A percentile compares a stretch with the other conserved stretches of the same genome.
These are phyloP conservation scores for Ailuropoda melanoleuca DNA, from an alignment of 2,113 vertebrate genomes.

Conservation along the genomic window DNA sequence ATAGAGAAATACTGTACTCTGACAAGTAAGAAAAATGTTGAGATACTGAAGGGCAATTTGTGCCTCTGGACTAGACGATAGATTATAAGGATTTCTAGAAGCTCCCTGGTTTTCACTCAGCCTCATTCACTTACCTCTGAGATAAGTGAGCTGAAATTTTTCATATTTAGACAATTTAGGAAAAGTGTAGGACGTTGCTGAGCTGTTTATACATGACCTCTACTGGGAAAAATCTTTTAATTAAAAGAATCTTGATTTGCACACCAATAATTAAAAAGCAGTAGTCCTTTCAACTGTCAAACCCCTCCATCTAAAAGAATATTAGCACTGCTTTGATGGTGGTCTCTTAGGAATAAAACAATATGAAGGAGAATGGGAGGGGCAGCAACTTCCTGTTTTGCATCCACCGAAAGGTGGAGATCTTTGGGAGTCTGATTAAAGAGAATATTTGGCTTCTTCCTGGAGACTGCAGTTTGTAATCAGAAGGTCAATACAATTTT, in stretches of 20 bases:
- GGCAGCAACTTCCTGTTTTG: neutral
- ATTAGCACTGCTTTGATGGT: neutral
- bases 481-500: neutral
- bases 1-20: neutral
- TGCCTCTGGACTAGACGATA: neutral
- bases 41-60: neutral
- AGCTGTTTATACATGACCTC: neutral
- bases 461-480: neutral
- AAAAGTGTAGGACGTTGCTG: neutral
- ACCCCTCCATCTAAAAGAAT: neutral
- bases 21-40: neutral
- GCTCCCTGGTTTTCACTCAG: neutral
- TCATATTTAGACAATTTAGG: constrained; percentile 10
- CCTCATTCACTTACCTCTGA: neutral
- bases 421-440: neutral
- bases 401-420: neutral
- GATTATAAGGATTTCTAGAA: neutral
- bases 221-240: constrained; percentile 1
- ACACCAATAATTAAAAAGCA: constrained; percentile 27
- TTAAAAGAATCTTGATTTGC: constrained; percentile 16
- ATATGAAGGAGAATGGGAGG: neutral
- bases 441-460: neutral
- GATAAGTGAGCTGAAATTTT: neutral
- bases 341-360: neutral
- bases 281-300: constrained; percentile 31